A percentile compares a stretch with the other conserved stretches of the same genome.
Evolutionary conservation across 2,888 invertebrate species (phyloP).

Genomic region (Apodemia hepburni): DNA sequence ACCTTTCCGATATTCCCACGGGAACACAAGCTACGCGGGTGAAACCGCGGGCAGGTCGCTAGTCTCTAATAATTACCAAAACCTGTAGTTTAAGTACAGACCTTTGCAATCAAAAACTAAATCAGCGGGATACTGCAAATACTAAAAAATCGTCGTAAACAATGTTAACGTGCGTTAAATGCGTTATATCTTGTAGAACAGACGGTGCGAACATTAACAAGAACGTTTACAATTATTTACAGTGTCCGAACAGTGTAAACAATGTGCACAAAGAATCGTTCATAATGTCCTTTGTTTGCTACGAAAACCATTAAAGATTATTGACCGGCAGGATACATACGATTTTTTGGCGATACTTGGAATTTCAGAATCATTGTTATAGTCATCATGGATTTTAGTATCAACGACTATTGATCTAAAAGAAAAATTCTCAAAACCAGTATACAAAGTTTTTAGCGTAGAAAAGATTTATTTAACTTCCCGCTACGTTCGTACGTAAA

Average conservation of each 20-base stretch:
- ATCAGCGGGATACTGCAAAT: constrained; percentile 34
- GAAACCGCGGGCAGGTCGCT: too few relatives aligned
- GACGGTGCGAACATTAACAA: constrained; percentile 56
- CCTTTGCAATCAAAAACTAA: too few relatives aligned
- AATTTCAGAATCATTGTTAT: not conserved
- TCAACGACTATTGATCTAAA: too few relatives aligned
- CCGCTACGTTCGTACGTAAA: too few relatives aligned
- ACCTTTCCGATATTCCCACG: too few relatives aligned
- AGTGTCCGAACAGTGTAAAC: constrained; percentile 49
- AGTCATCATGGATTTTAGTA: not conserved
- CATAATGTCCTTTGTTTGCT: constrained; percentile 55
- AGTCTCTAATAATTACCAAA: too few relatives aligned
- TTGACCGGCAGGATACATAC: constrained; percentile 36
- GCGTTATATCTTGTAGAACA: constrained; percentile 51
- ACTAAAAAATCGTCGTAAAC: constrained; percentile 28
- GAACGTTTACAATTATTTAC: constrained; percentile 40
- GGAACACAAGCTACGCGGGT: too few relatives aligned
- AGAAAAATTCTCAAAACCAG: too few relatives aligned
- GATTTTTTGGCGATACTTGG: not conserved
- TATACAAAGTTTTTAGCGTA: too few relatives aligned
- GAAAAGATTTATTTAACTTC: too few relatives aligned
- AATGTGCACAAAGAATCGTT: constrained; percentile 45
- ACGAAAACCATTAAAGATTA: constrained; percentile 71
- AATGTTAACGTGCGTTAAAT: constrained; percentile 49
- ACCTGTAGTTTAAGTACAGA: too few relatives aligned